Evolutionary conservation across 2,888 invertebrate genomes (phyloP), one percentile per base, ranked within the genome.

Genomic region (Gandaritis pyraliata): DNA sequence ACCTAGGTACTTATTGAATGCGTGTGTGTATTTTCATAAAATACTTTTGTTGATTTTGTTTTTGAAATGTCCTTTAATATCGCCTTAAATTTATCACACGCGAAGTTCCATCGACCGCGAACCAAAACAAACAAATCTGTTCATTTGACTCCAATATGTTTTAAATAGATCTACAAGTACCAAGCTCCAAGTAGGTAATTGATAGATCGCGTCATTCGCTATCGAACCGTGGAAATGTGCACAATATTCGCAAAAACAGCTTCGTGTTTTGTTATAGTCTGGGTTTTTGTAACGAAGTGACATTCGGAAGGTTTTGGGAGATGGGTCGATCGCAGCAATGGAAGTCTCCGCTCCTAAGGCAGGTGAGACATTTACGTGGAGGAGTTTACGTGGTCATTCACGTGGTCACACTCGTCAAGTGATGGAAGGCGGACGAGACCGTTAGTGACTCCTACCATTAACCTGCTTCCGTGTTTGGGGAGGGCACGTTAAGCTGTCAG

Each of bases 301-400:
- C 13, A 16, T 30, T 43, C 15, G n/a, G 7, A 50, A 23, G 29
- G 2, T 13, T 8, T 13, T 52, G 29, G 46, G 39, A 18, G 36
- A 64, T 66, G 66, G 50, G 61, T 23, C 11, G 10, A 16, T 8
- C 50, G 2, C 51, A 38, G 18, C 33, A 45, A 41, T 62, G 61
- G 61, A 51, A 51, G 4, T 43, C 61, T 0, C 64, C 66, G 1
- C 51, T 67, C 18, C 10, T 61, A 18, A 67, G 58, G 41, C 66
- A 67, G 61, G 66, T 64, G 57, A n/a, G 15, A 29, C 15, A 7
- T 11, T 2, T n/a, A 0, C 13, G 15, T 51, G 33, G 33, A 11
- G 10, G 10, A 2, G 33, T 0, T 33, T 33, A 2, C 33, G 10
- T 33, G 1, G 33, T 33, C 33, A 23, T 23, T 33, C 33, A 33